These are phyloP conservation scores for Paramormyrops kingsleyae DNA, from an alignment of 2,113 vertebrate genomes.

Conservation along the genomic window DNA sequence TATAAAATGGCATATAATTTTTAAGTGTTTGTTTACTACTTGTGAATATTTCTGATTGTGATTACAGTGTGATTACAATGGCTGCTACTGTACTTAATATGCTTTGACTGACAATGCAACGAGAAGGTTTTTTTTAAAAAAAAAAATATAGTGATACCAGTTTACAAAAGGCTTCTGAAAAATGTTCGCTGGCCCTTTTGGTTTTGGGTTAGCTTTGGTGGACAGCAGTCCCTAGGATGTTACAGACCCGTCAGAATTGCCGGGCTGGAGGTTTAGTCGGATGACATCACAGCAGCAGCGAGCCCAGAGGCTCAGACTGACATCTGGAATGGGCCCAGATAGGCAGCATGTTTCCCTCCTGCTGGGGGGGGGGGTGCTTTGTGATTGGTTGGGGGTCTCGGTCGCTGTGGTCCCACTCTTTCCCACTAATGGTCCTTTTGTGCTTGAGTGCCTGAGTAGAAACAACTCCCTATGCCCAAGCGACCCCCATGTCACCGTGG, in stretches of 20 bases:
- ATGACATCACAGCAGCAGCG: neutral
- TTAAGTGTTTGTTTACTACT: neutral
- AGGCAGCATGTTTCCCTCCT: neutral
- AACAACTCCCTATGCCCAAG: neutral
- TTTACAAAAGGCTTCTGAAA: neutral
- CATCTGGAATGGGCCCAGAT: neutral
- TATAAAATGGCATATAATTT: neutral
- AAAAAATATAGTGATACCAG: neutral
- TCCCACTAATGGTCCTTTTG: constrained; percentile 11
- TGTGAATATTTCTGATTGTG: neutral
- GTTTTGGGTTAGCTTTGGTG: neutral
- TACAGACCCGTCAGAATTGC: neutral
- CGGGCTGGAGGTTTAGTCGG: neutral
- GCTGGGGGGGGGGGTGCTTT: neutral
- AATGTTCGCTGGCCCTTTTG: neutral
- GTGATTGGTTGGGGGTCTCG: neutral
- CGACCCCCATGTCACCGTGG: neutral
- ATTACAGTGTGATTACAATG: neutral
- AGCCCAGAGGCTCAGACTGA: neutral
- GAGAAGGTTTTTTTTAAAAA: neutral
- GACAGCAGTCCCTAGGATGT: neutral
- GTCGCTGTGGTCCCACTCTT: neutral
- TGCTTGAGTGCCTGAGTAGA: neutral
- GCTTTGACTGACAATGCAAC: neutral
- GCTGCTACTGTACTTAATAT: neutral